Evolutionary conservation across 2,888 invertebrate species (phyloP).

Genomic region (Oscheius myriophilus): DNA sequence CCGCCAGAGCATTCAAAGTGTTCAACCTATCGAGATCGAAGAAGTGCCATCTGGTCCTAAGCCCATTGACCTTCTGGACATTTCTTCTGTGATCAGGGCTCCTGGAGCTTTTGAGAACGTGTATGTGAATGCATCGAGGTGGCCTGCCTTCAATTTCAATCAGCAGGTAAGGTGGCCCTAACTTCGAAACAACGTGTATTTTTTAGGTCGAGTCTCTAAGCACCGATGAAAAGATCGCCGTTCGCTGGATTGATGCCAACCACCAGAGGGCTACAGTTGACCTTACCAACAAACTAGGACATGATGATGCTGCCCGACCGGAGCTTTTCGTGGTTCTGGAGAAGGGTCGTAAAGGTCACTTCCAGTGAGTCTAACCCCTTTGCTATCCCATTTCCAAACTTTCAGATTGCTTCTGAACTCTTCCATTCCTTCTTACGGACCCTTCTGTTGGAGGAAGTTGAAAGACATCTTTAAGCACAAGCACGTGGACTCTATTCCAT

Average conservation of each 20-base stretch:
- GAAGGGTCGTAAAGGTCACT: conserved; percentile 13
- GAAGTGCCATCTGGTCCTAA: conserved; percentile 9
- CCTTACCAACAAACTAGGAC: conserved; percentile 22
- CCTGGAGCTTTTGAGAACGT: conserved; percentile 36
- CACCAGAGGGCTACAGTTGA: conserved; percentile 39
- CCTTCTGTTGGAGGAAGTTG: conserved; percentile 38
- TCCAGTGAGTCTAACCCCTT: conserved; percentile 29
- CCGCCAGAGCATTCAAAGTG: conserved; percentile 47
- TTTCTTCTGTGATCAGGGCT: conserved; percentile 35
- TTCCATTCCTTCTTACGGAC: conserved; percentile 32
- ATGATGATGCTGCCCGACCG: conserved; percentile 6
- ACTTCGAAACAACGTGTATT: background rate
- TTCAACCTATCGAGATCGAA: conserved; percentile 18
- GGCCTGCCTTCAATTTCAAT: conserved; percentile 32
- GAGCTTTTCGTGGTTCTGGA: conserved; percentile 22
- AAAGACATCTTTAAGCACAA: conserved; percentile 20
- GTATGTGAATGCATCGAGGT: conserved; percentile 33
- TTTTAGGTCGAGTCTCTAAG: conserved; percentile 33
- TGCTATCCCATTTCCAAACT: conserved; percentile 24
- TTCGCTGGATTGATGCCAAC: conserved; percentile 48
- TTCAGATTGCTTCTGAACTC: conserved; percentile 38
- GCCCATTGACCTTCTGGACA: conserved; percentile 43
- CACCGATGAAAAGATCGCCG: conserved; percentile 30
- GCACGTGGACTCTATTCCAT: conserved; percentile 27
- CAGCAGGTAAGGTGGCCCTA: conserved; percentile 22